Base-by-base conservation (phyloP, 1,140 invertebrate species). In the Drosophila pectinifera region DNA sequence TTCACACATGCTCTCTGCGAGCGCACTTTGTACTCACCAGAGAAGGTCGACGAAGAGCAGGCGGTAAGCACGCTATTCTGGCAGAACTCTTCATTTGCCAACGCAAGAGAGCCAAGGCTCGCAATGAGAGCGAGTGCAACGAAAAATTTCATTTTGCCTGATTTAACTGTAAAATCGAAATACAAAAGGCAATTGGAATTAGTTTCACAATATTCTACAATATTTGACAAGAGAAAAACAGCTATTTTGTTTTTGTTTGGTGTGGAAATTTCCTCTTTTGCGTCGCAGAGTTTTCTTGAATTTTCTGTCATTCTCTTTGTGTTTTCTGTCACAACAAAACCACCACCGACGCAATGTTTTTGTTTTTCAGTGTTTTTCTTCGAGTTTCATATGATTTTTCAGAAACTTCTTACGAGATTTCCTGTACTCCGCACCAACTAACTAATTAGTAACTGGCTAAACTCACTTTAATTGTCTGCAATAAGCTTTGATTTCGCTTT, bases 1-100 rank as follows among this genome's bases (percentile, higher is more conserved):
- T 82, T 74, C 68, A 31, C 39, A 41, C 53, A 39, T 56, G 55
- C 64, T 53, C 69, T 77, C 64, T 82, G 14, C n/a, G 20, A 39
- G 26, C 24, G 22, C 36, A 34, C 54, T 36, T 70, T 67, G 43
- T 80, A 90, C 86, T 90, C 59, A 90, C 86, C 84, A 51, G 76
- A 78, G 54, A 78, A 81, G 22, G 59, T 51, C 36, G 39, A 78
- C 8, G 69, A 68, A 62, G 39, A 93, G 76, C 95, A 96, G 51
- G 94, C 94, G 41, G 82, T 82, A 11, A 93, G 91, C 3, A 95
- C 94, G 74, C 95, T 94, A 16, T 93, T 93, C 82, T 95, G 96
- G 88, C 95, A 96, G 42, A 90, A 93, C 38, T 95, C 94, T 4
- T 93, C 93, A 28, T 92, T 91, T 16, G 93, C 93, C 39, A 90